Evolutionary conservation across 2,113 vertebrate species (phyloP), one percentile per base, ranked within the genome.

Genomic region (Zingel zingel): DNA sequence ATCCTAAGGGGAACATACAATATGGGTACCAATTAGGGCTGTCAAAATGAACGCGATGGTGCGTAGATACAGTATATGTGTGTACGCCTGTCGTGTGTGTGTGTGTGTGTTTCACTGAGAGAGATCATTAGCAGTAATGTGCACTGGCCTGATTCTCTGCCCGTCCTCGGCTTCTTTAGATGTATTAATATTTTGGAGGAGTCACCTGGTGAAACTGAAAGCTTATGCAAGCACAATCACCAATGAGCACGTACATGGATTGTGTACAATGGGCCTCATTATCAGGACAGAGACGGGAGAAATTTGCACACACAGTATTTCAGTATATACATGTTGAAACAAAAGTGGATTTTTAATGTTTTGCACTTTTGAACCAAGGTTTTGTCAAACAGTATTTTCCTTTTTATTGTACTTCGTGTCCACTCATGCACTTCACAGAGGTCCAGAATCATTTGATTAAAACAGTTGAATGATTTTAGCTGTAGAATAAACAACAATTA

Each of bases 81-180:
- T 51, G 50, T 56, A 5, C 5, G 30, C 27, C 27, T 33, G 53
- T 23, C 14, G 18, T 63, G 25, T 30, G 21, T 69, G 70, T 68
- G 69, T 75, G 57, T 51, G 47, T 23, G 54, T 59, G 6, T 48
- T 82, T 74, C 57, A 71, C 73, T 80, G 71, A 63, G 77, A 33
- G 72, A 76, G 81, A 90, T 87, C 85, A 90, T 90, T 90, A 81
- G 79, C 77, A 16, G 43, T 78, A 85, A 84, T 86, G 82, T 82
- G 82, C 82, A 48, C 56, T 76, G 84, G 84, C 77, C 86, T 88
- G 83, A 75, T 91, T 87, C 75, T 59, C 16, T 47, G 47, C 66
- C 75, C 4, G 16, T 77, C 82, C 88, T 80, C 48, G 4, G 57
- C 59, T 80, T 21, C 82, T 80, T 82, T 74, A 58, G 56, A 82